Evolutionary conservation across 2,797 vertebrate genomes (phyloP).

Genomic region (Limosa lapponica): DNA sequence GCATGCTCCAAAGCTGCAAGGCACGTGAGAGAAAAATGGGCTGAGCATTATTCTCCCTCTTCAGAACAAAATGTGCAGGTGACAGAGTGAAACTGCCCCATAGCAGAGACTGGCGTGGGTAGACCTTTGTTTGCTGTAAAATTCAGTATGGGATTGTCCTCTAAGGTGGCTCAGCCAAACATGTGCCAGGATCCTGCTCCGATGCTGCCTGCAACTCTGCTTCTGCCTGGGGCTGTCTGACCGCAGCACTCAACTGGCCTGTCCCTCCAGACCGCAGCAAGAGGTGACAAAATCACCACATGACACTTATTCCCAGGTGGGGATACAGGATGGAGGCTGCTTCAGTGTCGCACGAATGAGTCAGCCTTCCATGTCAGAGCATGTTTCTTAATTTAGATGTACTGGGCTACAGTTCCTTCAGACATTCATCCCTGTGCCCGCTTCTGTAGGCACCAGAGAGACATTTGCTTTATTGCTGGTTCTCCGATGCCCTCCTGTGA

Average conservation of each 20-base stretch:
- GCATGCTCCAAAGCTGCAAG: neutral
- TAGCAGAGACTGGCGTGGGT: neutral
- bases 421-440: accelerated
- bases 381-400: neutral
- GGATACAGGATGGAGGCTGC: neutral
- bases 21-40: neutral
- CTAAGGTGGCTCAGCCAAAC: accelerated
- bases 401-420: neutral
- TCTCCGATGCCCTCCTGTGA: neutral
- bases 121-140: neutral
- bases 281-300: neutral
- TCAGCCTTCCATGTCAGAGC: neutral
- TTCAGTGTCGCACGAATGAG: accelerated
- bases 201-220: accelerated
- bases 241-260: neutral
- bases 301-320: accelerated
- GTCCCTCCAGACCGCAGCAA: neutral
- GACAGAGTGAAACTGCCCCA: neutral
- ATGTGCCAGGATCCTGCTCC: accelerated
- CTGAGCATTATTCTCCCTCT: neutral
- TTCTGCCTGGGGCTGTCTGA: neutral
- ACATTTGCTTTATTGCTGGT: neutral
- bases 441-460: neutral
- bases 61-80: neutral
- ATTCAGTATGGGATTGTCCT: neutral